phyloP scores from a whole-genome alignment of 2,888 invertebrate genomes.

The Cylindroiulus punctatus region DNA sequence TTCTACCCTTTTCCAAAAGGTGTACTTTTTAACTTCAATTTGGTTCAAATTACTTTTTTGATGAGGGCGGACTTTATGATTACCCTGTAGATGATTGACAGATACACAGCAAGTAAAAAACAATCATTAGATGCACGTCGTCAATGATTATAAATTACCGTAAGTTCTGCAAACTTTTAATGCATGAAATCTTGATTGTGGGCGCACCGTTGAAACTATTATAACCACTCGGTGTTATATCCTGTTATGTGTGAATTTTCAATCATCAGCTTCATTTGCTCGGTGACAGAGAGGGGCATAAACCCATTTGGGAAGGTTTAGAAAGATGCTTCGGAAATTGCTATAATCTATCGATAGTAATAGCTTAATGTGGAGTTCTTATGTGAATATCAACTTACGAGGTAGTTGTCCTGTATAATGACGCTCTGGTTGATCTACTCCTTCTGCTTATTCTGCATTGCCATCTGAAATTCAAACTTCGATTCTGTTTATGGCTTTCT shows the following conservation, averaged over 20 bases:
- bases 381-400: background rate
- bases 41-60: no score
- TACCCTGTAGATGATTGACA: no score
- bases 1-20: no score
- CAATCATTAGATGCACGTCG: no score
- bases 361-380: background rate
- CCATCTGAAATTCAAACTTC: background rate
- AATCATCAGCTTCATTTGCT: background rate
- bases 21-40: no score
- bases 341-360: background rate
- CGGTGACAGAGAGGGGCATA: background rate
- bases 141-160: no score
- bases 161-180: no score
- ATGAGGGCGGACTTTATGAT: no score
- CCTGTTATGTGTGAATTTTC: no score
- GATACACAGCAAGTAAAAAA: no score
- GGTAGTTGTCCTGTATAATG: background rate
- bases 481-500: constrained; percentile 31
- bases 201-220: background rate
- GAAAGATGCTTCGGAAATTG: constrained; percentile 7
- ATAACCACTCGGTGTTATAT: background rate
- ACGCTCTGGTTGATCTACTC: background rate
- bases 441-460: background rate
- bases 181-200: no score
- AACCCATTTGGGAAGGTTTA: background rate